These are phyloP conservation scores for Gadopsis bispinosus DNA, from an alignment of 2,797 vertebrate genomes.

Conservation along the genomic window DNA sequence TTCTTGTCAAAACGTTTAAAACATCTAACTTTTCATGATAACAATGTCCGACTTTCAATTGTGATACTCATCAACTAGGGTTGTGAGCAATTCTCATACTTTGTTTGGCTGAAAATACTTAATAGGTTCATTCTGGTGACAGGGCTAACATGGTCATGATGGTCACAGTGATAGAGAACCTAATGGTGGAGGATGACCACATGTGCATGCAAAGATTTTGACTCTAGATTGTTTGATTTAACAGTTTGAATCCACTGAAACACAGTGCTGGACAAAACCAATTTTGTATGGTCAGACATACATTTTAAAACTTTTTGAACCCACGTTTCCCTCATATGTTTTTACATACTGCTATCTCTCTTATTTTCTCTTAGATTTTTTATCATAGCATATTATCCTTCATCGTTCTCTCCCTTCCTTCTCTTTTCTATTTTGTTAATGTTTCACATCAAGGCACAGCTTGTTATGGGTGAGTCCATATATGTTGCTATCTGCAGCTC, in stretches of 20 bases:
- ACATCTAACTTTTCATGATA: background rate
- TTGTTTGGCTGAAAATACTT: background rate
- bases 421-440: constrained; percentile 34
- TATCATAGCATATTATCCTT: background rate
- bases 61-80: background rate
- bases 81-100: background rate
- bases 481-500: constrained; percentile 38
- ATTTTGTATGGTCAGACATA: background rate
- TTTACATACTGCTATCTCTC: background rate
- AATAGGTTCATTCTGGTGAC: background rate
- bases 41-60: background rate
- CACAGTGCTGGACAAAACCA: background rate
- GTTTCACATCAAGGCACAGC: constrained; percentile 30
- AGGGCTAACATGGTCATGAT: background rate
- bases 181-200: background rate
- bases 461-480: constrained; percentile 53
- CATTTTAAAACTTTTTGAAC: constrained; percentile 1
- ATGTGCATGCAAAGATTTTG: background rate
- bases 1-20: background rate
- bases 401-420: background rate
- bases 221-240: background rate
- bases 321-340: background rate
- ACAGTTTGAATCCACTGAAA: background rate
- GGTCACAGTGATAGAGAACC: background rate
- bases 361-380: background rate